These are phyloP conservation scores for Lindbergichthys nudifrons DNA, from an alignment of 2,797 vertebrate species.

Conservation along the genomic window DNA sequence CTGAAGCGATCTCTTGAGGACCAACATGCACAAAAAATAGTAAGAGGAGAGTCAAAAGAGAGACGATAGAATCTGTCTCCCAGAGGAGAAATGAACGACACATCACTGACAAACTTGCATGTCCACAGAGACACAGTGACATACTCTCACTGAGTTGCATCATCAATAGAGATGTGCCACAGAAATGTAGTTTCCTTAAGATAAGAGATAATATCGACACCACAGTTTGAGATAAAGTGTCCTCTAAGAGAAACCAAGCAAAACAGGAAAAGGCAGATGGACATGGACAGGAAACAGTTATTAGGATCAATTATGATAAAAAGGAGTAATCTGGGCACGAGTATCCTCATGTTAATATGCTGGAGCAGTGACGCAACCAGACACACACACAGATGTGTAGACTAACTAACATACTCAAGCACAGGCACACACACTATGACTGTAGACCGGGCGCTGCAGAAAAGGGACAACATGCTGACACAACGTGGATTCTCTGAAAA, in stretches of 20 bases:
- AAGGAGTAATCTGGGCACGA: background rate
- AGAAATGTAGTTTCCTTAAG: background rate
- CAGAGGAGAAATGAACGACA: conserved; percentile 23
- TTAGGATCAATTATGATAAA: conserved; percentile 30
- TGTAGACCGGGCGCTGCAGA: conserved; percentile 40
- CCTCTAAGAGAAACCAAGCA: conserved; percentile 7
- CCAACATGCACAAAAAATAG: conserved; percentile 25
- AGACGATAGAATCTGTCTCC: conserved; percentile 26
- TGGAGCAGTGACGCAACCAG: conserved; percentile 5
- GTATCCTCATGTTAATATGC: background rate
- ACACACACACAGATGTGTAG: conserved; percentile 25
- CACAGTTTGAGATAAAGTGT: conserved; percentile 1
- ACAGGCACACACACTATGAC: conserved; percentile 43
- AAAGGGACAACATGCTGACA: conserved; percentile 71
- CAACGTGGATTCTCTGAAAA: conserved; percentile 84
- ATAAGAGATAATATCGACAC: background rate
- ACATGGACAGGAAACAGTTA: conserved; percentile 79
- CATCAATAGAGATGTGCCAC: conserved; percentile 7
- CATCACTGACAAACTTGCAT: conserved; percentile 18
- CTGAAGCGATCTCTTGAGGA: conserved; percentile 44
- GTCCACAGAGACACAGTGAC: conserved; percentile 35
- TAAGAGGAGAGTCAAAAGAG: conserved; percentile 30
- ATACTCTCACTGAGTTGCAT: conserved; percentile 18
- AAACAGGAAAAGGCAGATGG: conserved; percentile 79
- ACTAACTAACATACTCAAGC: conserved; percentile 4